Evolutionary conservation across 2,113 vertebrate genomes (phyloP).

Genomic region (Falcunculus frontatus): DNA sequence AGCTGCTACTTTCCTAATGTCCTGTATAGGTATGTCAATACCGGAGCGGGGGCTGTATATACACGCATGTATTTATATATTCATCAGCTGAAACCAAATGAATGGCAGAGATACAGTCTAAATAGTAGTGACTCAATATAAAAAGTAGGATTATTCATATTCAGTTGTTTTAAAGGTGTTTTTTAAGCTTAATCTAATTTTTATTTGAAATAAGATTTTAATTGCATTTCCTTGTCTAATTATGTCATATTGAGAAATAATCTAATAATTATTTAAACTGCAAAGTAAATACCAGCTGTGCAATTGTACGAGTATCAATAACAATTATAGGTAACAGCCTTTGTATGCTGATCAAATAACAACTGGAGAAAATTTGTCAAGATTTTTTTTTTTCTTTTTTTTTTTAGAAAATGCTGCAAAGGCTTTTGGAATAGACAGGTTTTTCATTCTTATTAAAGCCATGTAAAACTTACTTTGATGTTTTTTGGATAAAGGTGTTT

Average conservation of each 20-base stretch:
- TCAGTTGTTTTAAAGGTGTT: neutral
- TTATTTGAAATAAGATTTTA: neutral
- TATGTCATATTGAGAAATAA: neutral
- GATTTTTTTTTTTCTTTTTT: too few species aligned
- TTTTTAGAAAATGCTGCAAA: neutral
- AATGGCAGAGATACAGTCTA: neutral
- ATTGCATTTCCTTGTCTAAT: neutral
- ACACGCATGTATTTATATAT: neutral
- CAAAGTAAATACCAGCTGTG: neutral
- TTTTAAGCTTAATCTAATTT: neutral
- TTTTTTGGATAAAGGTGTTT: neutral
- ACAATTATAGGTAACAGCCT: neutral
- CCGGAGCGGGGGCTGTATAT: accelerated
- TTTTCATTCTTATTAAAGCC: neutral
- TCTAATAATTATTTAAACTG: neutral
- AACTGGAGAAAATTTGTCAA: neutral
- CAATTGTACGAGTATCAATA: neutral
- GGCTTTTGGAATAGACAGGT: neutral
- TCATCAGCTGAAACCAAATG: neutral
- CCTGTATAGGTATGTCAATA: neutral
- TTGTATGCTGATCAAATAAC: neutral
- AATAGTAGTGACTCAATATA: neutral
- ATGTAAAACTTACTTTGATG: neutral
- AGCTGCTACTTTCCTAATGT: neutral
- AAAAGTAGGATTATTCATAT: neutral